A percentile compares a stretch with the other conserved stretches of the same genome.
Evolutionary conservation across 1,140 invertebrate species (phyloP).

Genomic region (Eriosoma lanigerum): DNA sequence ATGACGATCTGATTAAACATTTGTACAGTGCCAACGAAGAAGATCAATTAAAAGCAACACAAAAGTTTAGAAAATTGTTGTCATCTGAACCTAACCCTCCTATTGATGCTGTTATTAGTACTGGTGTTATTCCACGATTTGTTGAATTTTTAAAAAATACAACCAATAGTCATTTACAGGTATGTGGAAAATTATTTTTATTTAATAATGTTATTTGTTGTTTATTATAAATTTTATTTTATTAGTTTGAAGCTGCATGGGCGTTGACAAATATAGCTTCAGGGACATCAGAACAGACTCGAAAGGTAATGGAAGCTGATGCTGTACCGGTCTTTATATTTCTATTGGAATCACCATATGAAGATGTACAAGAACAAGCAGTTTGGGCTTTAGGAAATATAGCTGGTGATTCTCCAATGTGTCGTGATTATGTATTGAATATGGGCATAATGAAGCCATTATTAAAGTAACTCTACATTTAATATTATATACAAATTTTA

Average conservation of each 20-base stretch:
- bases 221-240: background rate
- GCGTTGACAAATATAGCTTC: slow-evolving; percentile 96
- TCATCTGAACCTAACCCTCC: slow-evolving; percentile 96
- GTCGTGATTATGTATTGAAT: slow-evolving; percentile 86
- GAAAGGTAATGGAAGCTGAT: slow-evolving; percentile 89
- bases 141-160: slow-evolving; percentile 89
- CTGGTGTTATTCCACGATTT: slow-evolving; percentile 94
- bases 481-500: background rate
- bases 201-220: background rate
- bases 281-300: slow-evolving; percentile 91
- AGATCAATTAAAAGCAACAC: slow-evolving; percentile 85
- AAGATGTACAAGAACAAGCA: slow-evolving; percentile 95
- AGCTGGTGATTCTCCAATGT: slow-evolving; percentile 91
- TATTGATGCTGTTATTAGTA: slow-evolving; percentile 97
- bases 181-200: slow-evolving; percentile 58
- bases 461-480: slow-evolving; percentile 73
- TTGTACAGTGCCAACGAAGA: slow-evolving; percentile 73
- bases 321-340: slow-evolving; percentile 90
- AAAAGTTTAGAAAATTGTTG: slow-evolving; percentile 91
- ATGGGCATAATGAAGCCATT: slow-evolving; percentile 83
- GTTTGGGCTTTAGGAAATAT: slow-evolving; percentile 97
- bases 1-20: slow-evolving; percentile 59
- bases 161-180: slow-evolving; percentile 81
- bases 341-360: slow-evolving; percentile 69
- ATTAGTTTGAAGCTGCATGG: slow-evolving; percentile 97